Conservation (phyloP, 2,113 vertebrate genomes). For the Bolborhynchus lineola region DNA sequence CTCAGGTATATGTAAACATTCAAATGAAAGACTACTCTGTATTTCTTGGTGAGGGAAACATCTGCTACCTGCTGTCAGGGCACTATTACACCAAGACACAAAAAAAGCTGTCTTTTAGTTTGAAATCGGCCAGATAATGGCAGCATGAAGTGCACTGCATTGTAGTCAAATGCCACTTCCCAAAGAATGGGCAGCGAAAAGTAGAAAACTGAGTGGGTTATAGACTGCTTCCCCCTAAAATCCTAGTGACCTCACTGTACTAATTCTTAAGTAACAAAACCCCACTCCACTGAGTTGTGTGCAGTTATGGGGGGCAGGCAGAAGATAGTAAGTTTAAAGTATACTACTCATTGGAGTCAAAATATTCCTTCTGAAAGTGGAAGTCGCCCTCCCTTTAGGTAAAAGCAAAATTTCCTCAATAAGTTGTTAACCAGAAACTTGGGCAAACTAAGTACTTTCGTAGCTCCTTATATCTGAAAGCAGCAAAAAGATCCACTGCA, state of each 20-base stretch:
- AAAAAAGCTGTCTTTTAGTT: neutral
- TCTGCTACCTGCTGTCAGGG: neutral
- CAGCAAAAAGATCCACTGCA: neutral
- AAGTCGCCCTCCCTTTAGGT: neutral
- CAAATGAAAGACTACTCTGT: neutral
- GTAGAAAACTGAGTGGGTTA: neutral
- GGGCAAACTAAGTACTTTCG: neutral
- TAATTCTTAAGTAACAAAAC: neutral
- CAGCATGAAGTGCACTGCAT: neutral
- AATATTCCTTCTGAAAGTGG: neutral
- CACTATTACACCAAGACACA: neutral
- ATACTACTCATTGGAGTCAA: neutral
- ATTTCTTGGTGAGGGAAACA: neutral
- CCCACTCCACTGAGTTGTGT: neutral
- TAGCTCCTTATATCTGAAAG: neutral
- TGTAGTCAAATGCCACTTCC: neutral
- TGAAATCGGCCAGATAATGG: neutral
- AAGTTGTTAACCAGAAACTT: neutral
- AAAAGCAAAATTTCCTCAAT: neutral
- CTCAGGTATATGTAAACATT: neutral
- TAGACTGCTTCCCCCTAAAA: neutral
- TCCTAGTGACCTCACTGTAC: neutral
- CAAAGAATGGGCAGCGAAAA: neutral
- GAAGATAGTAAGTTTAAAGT: neutral
- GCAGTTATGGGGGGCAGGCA: accelerated